Conservation (phyloP, 2,113 vertebrate genomes). For the Ariopsis seemanni region DNA sequence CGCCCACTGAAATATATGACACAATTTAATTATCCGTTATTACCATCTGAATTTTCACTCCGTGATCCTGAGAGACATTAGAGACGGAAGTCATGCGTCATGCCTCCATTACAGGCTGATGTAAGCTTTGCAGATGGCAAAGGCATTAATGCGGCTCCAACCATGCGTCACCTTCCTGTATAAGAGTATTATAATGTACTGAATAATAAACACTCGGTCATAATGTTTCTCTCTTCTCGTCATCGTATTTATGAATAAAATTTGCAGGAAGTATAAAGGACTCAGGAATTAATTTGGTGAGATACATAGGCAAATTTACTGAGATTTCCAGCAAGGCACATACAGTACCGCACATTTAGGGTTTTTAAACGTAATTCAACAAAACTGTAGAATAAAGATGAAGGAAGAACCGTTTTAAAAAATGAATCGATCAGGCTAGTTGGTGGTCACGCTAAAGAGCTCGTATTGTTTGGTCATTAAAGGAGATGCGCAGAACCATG, state of each 20-base stretch:
- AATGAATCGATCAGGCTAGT: slow-evolving; percentile 1
- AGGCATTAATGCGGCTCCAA: not conserved
- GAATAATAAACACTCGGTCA: too few relatives aligned
- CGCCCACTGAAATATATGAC: not conserved
- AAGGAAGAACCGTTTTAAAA: not conserved
- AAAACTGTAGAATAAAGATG: not conserved
- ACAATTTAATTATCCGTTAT: not conserved
- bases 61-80: not conserved
- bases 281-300: not conserved
- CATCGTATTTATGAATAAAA: not conserved
- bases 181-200: not conserved
- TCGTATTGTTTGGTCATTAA: not conserved
- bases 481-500: too few relatives aligned
- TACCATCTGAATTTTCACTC: not conserved
- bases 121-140: not conserved
- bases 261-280: not conserved
- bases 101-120: not conserved
- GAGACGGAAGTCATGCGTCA: not conserved
- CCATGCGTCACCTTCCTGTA: not conserved
- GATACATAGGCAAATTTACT: too few relatives aligned
- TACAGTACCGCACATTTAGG: not conserved
- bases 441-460: slow-evolving; percentile 6
- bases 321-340: not conserved
- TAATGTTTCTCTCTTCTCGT: not conserved
- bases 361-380: not conserved